phyloP scores from a whole-genome alignment of 2,113 vertebrate genomes.

The Callopanchax toddi region DNA sequence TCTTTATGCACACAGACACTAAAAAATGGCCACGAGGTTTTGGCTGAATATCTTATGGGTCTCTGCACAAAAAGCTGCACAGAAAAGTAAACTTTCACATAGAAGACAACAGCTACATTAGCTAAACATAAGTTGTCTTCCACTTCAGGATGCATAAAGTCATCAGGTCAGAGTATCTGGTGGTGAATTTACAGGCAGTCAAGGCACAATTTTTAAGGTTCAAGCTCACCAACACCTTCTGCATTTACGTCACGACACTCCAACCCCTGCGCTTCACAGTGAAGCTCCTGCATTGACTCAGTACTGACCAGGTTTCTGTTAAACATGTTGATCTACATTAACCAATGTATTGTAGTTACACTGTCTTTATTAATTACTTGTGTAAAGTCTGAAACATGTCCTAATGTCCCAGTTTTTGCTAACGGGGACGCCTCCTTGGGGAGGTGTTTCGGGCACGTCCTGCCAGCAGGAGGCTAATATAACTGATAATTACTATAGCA shows the following conservation, averaged over 20 bases:
- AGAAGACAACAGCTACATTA: conserved; percentile 2
- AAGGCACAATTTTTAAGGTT: neutral
- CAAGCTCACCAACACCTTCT: neutral
- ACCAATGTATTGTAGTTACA: too few species aligned
- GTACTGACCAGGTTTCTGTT: too few species aligned
- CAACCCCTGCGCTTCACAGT: neutral
- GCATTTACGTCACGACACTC: neutral
- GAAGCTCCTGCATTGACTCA: neutral
- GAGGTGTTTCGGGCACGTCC: too few species aligned
- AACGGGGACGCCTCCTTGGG: too few species aligned
- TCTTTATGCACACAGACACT: conserved; percentile 3
- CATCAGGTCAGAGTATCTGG: too few species aligned
- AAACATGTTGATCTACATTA: too few species aligned
- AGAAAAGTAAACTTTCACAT: neutral
- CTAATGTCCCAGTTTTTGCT: too few species aligned
- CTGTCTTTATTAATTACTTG: too few species aligned
- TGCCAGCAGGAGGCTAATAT: too few species aligned
- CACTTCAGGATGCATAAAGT: too few species aligned
- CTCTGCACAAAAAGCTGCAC: neutral
- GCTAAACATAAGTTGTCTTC: too few species aligned
- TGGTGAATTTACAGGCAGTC: neutral
- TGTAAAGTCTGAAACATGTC: too few species aligned
- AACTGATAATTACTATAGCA: neutral
- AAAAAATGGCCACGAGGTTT: conserved; percentile 11
- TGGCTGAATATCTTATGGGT: conserved; percentile 12